These are phyloP conservation scores for Myotis planiceps DNA, from an alignment of 2,797 vertebrate genomes.

Conservation along the genomic window DNA sequence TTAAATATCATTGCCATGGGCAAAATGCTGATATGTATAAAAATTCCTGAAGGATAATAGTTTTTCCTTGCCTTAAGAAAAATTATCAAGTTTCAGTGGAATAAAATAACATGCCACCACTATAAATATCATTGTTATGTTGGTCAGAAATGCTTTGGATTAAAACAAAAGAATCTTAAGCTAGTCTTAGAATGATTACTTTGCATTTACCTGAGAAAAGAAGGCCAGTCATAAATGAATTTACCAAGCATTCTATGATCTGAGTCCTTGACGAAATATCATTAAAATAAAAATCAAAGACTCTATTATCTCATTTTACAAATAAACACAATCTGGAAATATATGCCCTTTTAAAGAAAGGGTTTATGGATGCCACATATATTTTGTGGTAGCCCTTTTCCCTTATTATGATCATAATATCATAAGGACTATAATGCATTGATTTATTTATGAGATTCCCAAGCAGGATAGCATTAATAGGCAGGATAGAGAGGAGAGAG, in stretches of 20 bases:
- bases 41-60: constrained; percentile 65
- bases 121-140: constrained; percentile 72
- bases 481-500: background rate
- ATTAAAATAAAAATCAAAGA: constrained; percentile 39
- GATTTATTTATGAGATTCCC: background rate
- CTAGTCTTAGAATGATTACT: constrained; percentile 69
- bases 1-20: constrained; percentile 71
- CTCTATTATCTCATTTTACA: background rate
- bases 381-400: background rate
- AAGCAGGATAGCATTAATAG: background rate
- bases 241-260: background rate
- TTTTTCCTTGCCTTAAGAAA: constrained; percentile 72
- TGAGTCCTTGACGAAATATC: background rate
- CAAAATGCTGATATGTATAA: constrained; percentile 60
- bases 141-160: constrained; percentile 57
- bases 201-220: constrained; percentile 19
- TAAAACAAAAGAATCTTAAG: constrained; percentile 38
- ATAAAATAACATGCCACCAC: constrained; percentile 58
- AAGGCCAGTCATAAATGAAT: constrained; percentile 11
- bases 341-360: background rate
- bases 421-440: background rate
- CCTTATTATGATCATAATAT: background rate
- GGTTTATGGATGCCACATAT: background rate
- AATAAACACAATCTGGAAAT: constrained; percentile 29
- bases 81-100: constrained; percentile 64